Evolutionary conservation across 2,888 invertebrate genomes (phyloP).

Genomic region (Netelia virgata): DNA sequence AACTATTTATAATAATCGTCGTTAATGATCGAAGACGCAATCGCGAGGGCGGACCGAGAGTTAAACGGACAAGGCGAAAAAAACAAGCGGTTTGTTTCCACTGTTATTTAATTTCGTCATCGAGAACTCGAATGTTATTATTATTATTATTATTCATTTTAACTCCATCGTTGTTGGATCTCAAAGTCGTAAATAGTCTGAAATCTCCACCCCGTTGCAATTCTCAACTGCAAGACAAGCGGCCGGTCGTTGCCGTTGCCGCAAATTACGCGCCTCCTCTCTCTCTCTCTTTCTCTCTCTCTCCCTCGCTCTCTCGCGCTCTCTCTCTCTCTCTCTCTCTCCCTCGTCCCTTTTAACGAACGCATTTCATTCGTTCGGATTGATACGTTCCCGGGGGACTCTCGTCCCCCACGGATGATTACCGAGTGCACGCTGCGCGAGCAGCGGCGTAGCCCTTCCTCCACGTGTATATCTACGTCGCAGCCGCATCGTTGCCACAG

Average conservation of each 20-base stretch:
- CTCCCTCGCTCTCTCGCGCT: too few relatives aligned
- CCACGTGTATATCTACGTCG: background rate
- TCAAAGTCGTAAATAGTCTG: background rate
- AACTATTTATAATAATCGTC: conserved; percentile 25
- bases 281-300: conserved; percentile 13
- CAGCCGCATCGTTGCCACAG: conserved; percentile 26
- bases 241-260: conserved; percentile 31
- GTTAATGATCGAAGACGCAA: conserved; percentile 17
- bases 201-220: conserved; percentile 6
- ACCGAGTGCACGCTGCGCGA: conserved; percentile 48
- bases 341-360: conserved; percentile 70
- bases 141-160: too few relatives aligned
- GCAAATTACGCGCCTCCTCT: conserved; percentile 69
- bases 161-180: too few relatives aligned
- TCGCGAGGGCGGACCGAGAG: background rate
- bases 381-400: conserved; percentile 73
- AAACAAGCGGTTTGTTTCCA: background rate
- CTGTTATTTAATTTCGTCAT: too few relatives aligned
- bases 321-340: too few relatives aligned
- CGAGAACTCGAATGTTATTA: too few relatives aligned
- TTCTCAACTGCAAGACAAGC: conserved; percentile 4
- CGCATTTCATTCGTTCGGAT: conserved; percentile 72
- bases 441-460: conserved; percentile 32
- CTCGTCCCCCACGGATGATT: conserved; percentile 68
- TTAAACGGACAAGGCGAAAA: background rate